These are phyloP conservation scores for Leptogaster cylindrica DNA, from an alignment of 2,888 invertebrate genomes.

Conservation along the genomic window DNA sequence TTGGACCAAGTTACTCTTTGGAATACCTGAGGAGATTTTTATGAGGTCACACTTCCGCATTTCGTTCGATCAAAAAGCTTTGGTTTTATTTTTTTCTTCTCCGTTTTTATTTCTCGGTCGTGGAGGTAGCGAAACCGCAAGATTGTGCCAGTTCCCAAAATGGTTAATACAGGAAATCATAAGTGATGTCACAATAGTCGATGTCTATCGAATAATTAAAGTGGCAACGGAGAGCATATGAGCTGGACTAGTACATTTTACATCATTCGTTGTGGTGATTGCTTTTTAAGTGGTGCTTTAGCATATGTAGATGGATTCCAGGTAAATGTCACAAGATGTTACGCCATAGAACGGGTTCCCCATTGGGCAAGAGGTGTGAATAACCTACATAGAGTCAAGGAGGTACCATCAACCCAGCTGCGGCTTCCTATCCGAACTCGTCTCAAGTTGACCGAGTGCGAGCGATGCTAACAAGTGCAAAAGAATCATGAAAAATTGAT, in stretches of 20 bases:
- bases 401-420: constrained; percentile 25
- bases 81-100: constrained; percentile 5
- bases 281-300: constrained; percentile 23
- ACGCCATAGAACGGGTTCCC: constrained; percentile 36
- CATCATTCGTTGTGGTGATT: constrained; percentile 17
- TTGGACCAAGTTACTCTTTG: constrained; percentile 25
- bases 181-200: constrained; percentile 31
- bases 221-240: neutral
- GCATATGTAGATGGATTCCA: constrained; percentile 15
- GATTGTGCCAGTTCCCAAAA: constrained; percentile 13
- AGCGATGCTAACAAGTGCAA: constrained; percentile 32
- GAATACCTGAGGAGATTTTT: constrained; percentile 36
- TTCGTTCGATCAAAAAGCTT: constrained; percentile 12
- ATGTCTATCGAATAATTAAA: neutral
- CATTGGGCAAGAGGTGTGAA: constrained; percentile 36
- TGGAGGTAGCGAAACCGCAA: constrained; percentile 16
- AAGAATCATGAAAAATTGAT: constrained; percentile 30
- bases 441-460: constrained; percentile 37
- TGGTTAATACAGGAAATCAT: constrained; percentile 23
- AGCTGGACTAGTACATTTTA: neutral
- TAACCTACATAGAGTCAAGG: constrained; percentile 39
- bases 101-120: too few species aligned
- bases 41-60: constrained; percentile 39
- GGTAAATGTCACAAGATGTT: constrained; percentile 37
- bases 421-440: constrained; percentile 17